phyloP scores from a whole-genome alignment of 2,113 vertebrate species.

The Scomber japonicus region DNA sequence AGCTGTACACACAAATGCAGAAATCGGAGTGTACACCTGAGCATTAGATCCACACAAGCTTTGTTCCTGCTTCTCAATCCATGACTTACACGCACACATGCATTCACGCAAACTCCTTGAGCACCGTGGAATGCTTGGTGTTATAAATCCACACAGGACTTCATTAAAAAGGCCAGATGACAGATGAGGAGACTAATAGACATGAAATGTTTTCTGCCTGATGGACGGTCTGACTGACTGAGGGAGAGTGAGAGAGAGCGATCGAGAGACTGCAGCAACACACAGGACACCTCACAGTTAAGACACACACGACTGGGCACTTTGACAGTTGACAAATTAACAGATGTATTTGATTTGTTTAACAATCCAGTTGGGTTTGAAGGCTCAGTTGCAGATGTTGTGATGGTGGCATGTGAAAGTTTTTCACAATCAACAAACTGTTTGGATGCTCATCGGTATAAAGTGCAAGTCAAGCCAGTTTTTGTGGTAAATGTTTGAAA shows the following conservation, averaged over 20 bases:
- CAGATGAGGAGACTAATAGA: conserved; percentile 73
- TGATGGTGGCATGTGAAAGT: neutral
- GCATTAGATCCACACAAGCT: neutral
- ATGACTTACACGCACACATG: conserved; percentile 10
- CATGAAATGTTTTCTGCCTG: conserved; percentile 65
- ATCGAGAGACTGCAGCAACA: conserved; percentile 5
- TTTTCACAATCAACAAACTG: conserved; percentile 23
- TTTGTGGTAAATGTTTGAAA: neutral
- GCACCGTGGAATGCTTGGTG: conserved; percentile 7
- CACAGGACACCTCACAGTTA: conserved; percentile 21
- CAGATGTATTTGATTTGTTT: conserved; percentile 45
- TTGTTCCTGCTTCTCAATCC: neutral
- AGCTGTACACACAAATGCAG: neutral
- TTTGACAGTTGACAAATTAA: conserved; percentile 49
- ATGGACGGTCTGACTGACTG: conserved; percentile 45
- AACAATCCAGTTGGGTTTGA: conserved; percentile 24
- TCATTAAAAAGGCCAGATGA: conserved; percentile 76
- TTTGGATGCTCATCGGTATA: neutral
- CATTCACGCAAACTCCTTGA: conserved; percentile 13
- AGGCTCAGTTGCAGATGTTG: conserved; percentile 4
- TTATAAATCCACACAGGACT: conserved; percentile 74
- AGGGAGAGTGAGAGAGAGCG: conserved; percentile 31
- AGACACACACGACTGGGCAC: conserved; percentile 37
- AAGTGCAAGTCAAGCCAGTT: neutral
- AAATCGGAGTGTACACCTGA: neutral